phyloP scores from a whole-genome alignment of 30 jellyfish, hydroid and myxozoan genomes.

The Cassiopea andromeda region DNA sequence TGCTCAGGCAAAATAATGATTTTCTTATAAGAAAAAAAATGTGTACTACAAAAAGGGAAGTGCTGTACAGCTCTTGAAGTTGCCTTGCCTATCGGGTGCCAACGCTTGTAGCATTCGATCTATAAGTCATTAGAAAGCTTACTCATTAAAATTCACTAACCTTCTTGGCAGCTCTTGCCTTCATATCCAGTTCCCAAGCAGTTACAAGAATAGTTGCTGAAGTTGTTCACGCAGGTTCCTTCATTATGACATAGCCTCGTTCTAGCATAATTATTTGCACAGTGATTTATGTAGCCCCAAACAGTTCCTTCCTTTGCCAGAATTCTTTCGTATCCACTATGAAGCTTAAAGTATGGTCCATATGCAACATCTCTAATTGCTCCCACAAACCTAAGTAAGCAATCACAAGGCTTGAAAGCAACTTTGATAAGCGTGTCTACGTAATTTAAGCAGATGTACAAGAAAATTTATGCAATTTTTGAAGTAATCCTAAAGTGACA shows the following conservation, averaged over 20 bases:
- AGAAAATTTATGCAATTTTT: too few species aligned
- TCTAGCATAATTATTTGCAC: constrained; percentile 10
- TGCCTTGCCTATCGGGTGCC: too few species aligned
- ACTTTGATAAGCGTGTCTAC: too few species aligned
- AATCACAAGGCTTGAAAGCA: background rate
- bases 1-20: too few species aligned
- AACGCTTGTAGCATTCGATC: background rate
- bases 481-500: too few species aligned
- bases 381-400: constrained; percentile 43
- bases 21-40: too few species aligned
- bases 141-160: background rate
- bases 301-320: constrained; percentile 25
- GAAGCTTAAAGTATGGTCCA: constrained; percentile 14
- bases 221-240: constrained; percentile 54
- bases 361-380: constrained; percentile 45
- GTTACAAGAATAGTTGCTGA: constrained; percentile 47
- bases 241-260: constrained; percentile 32
- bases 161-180: constrained; percentile 39
- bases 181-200: constrained; percentile 75
- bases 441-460: too few species aligned
- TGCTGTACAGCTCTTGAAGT: too few species aligned
- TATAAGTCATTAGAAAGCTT: background rate
- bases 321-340: constrained; percentile 24
- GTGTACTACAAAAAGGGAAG: too few species aligned
- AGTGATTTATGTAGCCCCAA: constrained; percentile 43